Evolutionary conservation across 2,888 invertebrate species (phyloP).

Genomic region (Axea sp.): DNA sequence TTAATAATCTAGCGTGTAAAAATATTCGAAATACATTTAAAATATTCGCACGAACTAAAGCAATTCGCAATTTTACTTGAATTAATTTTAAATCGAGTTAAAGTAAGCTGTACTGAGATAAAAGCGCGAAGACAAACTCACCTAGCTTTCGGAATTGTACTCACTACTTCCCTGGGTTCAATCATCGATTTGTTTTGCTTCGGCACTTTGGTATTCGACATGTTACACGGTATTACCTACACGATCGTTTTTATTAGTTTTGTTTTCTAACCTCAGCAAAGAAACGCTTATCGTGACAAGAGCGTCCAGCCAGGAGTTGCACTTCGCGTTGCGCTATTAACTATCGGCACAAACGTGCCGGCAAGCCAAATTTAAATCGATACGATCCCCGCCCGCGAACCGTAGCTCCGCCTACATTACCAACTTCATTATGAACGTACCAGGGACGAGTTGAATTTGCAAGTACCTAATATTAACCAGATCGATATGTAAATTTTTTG

Average conservation of each 20-base stretch:
- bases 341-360: conserved; percentile 72
- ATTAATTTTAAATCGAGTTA: conserved; percentile 9
- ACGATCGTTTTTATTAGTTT: background rate
- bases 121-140: conserved; percentile 58
- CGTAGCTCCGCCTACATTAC: conserved; percentile 63
- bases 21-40: too few species aligned
- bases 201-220: conserved; percentile 26
- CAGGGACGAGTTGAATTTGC: conserved; percentile 44
- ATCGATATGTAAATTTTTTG: too few species aligned
- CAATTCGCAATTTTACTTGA: background rate
- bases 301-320: conserved; percentile 55
- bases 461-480: too few species aligned
- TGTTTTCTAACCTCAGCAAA: conserved; percentile 28
- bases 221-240: conserved; percentile 1
- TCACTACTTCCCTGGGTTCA: conserved; percentile 68
- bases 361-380: conserved; percentile 79
- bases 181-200: conserved; percentile 37
- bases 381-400: conserved; percentile 74
- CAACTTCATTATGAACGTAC: conserved; percentile 45
- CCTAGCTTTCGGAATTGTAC: conserved; percentile 73
- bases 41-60: too few species aligned
- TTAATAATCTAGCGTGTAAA: too few species aligned
- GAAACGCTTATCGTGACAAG: conserved; percentile 10
- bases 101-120: background rate
- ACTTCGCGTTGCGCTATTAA: conserved; percentile 65